phyloP scores from a whole-genome alignment of 2,888 invertebrate genomes.

The Tromatobia lineatoria region DNA sequence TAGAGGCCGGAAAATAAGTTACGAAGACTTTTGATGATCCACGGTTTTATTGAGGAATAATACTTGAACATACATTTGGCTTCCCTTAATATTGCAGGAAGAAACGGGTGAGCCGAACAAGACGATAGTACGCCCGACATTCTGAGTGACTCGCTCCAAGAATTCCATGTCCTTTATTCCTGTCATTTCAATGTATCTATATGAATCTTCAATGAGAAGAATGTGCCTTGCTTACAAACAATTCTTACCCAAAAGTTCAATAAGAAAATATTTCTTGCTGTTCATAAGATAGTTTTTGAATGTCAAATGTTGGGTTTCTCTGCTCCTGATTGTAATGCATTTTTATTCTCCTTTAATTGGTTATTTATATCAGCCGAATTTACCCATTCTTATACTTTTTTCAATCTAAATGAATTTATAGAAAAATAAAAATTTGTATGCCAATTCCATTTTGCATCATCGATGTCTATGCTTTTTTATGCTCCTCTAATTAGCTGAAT shows the following conservation, averaged over 20 bases:
- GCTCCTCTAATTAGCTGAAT: not conserved
- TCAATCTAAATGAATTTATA: not conserved
- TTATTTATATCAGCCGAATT: not conserved
- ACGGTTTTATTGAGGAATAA: not conserved
- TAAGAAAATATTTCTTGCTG: conserved; percentile 3
- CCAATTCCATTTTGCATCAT: no score
- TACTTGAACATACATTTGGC: conserved; percentile 13
- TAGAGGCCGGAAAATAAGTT: conserved; percentile 68
- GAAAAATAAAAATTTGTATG: not conserved
- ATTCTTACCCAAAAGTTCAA: not conserved
- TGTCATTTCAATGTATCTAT: not conserved
- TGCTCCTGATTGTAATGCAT: not conserved
- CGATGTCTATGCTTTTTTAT: no score
- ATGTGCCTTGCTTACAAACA: not conserved
- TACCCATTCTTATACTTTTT: not conserved
- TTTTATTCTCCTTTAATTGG: not conserved
- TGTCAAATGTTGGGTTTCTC: not conserved
- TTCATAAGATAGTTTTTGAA: not conserved
- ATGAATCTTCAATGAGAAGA: not conserved
- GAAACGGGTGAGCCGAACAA: conserved; percentile 61
- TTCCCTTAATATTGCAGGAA: conserved; percentile 56
- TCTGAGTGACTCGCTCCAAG: conserved; percentile 4
- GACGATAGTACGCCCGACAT: conserved; percentile 45
- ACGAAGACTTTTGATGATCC: conserved; percentile 51
- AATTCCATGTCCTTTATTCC: conserved; percentile 37